Evolutionary conservation across 53 echinoderm and acorn worm species (phyloP).

Genomic region (Glandiceps talaboti): DNA sequence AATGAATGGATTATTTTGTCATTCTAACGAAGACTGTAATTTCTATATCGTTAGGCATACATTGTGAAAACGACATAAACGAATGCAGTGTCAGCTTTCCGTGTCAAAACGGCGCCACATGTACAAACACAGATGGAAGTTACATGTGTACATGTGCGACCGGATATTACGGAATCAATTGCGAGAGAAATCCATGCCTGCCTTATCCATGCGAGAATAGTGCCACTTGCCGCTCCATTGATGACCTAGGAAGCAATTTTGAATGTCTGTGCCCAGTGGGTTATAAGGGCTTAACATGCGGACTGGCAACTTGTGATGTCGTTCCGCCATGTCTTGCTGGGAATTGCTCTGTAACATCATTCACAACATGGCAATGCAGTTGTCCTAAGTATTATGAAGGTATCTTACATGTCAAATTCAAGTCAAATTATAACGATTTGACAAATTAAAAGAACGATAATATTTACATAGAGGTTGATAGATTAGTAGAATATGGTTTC

Average conservation of each 20-base stretch:
- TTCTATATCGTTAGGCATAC: constrained; percentile 19
- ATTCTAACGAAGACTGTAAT: background rate
- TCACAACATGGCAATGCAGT: background rate
- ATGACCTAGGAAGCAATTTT: constrained; percentile 12
- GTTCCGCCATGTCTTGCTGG: constrained; percentile 1
- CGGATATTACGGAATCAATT: constrained; percentile 26
- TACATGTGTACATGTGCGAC: constrained; percentile 38
- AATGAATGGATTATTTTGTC: background rate
- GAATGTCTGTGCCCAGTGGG: constrained; percentile 55
- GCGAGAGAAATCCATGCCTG: constrained; percentile 49
- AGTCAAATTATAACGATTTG: too few relatives aligned
- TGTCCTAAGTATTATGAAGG: background rate
- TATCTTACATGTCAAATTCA: background rate
- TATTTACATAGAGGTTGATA: too few relatives aligned
- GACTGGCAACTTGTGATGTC: constrained; percentile 34
- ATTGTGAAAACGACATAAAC: constrained; percentile 50
- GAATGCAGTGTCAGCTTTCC: constrained; percentile 35
- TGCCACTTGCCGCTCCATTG: constrained; percentile 26
- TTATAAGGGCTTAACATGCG: constrained; percentile 37
- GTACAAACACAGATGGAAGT: constrained; percentile 36
- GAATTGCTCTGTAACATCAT: background rate
- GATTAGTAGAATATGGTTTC: too few relatives aligned
- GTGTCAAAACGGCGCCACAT: constrained; percentile 53
- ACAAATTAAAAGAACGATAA: too few relatives aligned
- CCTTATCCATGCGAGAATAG: constrained; percentile 42